These are phyloP conservation scores for Isoperla grammatica DNA, from an alignment of 2,888 invertebrate genomes.

Conservation along the genomic window DNA sequence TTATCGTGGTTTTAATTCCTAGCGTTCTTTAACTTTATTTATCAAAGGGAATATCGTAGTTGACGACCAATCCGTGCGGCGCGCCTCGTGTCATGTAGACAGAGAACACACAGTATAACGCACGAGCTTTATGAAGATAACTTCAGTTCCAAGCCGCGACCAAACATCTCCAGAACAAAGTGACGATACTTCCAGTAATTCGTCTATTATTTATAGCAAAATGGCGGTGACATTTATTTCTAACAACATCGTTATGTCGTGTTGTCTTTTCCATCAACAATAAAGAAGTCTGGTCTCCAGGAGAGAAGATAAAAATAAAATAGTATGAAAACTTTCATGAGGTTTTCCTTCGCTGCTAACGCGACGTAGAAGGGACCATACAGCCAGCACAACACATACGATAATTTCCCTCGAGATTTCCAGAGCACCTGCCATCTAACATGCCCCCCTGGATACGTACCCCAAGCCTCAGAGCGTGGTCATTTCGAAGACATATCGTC, in stretches of 20 bases:
- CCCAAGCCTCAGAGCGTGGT: conserved; percentile 12
- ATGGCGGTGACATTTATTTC: conserved; percentile 13
- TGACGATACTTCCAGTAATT: no score
- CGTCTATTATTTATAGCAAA: conserved; percentile 6
- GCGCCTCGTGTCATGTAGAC: no score
- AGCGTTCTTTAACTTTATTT: no score
- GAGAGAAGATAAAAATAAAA: conserved; percentile 17
- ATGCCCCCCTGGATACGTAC: conserved; percentile 16
- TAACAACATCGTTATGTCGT: conserved; percentile 14
- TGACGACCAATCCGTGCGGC: no score
- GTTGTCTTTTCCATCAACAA: conserved; percentile 16
- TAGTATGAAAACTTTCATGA: conserved; percentile 24
- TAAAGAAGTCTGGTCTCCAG: background rate
- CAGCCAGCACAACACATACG: conserved; percentile 21
- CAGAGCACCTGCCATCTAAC: conserved; percentile 25
- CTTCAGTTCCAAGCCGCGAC: no score
- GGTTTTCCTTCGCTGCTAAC: conserved; percentile 3
- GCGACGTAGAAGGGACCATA: background rate
- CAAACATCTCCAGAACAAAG: no score
- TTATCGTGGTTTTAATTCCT: no score
- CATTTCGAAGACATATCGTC: conserved; percentile 23
- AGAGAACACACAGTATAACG: no score
- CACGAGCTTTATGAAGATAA: no score
- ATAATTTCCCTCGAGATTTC: conserved; percentile 25
- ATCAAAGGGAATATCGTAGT: no score